These are phyloP conservation scores for Orthonevra nobilis DNA, from an alignment of 2,888 invertebrate genomes.

Conservation along the genomic window DNA sequence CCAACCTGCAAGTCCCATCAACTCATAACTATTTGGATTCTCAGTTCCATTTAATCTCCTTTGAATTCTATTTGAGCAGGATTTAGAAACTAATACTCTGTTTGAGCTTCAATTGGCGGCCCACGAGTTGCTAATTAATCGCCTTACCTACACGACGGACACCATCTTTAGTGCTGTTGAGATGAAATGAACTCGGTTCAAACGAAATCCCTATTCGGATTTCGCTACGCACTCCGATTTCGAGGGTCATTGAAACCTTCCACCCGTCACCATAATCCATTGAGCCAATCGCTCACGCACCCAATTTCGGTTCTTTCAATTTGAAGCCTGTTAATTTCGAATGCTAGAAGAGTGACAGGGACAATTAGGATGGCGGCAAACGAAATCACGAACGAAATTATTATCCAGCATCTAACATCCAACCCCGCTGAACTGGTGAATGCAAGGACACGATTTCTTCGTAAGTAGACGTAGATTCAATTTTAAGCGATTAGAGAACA, in stretches of 20 bases:
- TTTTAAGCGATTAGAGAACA: constrained; percentile 57
- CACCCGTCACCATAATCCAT: constrained; percentile 17
- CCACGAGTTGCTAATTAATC: constrained; percentile 57
- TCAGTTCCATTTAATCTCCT: neutral
- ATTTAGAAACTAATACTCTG: constrained; percentile 14
- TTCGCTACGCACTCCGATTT: constrained; percentile 20
- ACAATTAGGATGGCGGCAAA: neutral
- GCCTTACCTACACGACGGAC: constrained; percentile 23
- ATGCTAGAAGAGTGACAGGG: constrained; percentile 28
- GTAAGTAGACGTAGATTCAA: constrained; percentile 31
- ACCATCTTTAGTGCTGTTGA: neutral
- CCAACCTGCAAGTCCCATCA: too few relatives aligned
- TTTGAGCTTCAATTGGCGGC: constrained; percentile 24
- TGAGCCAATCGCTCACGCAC: neutral
- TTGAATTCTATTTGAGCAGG: neutral
- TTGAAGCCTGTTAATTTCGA: constrained; percentile 59
- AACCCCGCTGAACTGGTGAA: neutral
- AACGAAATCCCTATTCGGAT: constrained; percentile 46
- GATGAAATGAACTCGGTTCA: constrained; percentile 8
- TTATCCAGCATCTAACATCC: constrained; percentile 30
- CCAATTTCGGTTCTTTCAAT: constrained; percentile 34
- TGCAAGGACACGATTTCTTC: neutral
- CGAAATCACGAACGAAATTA: constrained; percentile 26
- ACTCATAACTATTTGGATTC: too few relatives aligned
- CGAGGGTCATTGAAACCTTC: constrained; percentile 47